Conservation (phyloP, 2,113 vertebrate genomes). For the Pachyramphus minor region DNA sequence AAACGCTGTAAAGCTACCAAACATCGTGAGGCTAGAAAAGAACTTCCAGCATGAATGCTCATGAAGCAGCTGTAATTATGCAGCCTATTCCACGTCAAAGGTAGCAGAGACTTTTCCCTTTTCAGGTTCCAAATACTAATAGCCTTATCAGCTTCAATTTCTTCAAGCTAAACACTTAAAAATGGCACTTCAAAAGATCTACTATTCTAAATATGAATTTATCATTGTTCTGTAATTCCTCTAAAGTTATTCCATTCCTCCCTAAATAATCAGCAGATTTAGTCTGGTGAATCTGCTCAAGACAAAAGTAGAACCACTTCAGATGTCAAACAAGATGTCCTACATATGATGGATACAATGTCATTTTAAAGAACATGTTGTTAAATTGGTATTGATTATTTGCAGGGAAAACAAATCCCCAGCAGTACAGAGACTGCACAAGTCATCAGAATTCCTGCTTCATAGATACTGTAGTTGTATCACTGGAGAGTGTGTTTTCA, state of each 20-base stretch:
- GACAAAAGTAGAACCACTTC: not conserved
- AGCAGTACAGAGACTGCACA: not conserved
- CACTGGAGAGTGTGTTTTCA: not conserved
- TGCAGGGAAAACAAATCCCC: not conserved
- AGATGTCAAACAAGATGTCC: not conserved
- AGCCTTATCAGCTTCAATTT: not conserved
- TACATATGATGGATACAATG: not conserved
- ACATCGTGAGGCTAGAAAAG: not conserved
- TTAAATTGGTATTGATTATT: not conserved
- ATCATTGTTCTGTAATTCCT: not conserved
- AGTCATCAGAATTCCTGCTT: not conserved
- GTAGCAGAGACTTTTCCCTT: not conserved
- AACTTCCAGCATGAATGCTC: not conserved
- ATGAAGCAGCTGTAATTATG: not conserved
- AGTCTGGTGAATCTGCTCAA: not conserved
- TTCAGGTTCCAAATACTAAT: not conserved
- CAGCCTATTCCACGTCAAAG: not conserved
- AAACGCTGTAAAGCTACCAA: not conserved
- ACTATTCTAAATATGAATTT: not conserved
- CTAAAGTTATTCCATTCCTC: not conserved
- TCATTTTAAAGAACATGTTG: not conserved
- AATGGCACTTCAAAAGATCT: not conserved
- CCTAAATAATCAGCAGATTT: not conserved
- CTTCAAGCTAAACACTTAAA: not conserved
- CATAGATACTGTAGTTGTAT: not conserved